Evolutionary conservation across 1,140 invertebrate species (phyloP).

Genomic region (Conopomorpha cramerella): DNA sequence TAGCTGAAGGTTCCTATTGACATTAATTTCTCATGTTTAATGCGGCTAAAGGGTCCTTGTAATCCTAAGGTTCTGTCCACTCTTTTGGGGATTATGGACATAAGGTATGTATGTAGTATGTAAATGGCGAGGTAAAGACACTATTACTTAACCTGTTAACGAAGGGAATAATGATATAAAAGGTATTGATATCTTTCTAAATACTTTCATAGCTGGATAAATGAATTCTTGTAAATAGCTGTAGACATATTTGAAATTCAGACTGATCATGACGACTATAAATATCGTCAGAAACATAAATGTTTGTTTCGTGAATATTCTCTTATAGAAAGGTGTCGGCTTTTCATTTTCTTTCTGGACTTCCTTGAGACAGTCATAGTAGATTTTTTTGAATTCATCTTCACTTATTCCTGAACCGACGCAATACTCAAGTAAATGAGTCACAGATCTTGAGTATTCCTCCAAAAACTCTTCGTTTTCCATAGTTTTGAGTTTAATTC

Average conservation of each 20-base stretch:
- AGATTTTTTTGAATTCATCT: conserved; percentile 56
- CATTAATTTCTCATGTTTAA: too few species aligned
- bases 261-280: conserved; percentile 10
- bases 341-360: conserved; percentile 15
- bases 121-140: background rate
- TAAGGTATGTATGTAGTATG: background rate
- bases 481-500: too few species aligned
- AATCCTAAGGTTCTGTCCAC: too few species aligned
- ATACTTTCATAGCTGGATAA: conserved; percentile 67
- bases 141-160: conserved; percentile 60
- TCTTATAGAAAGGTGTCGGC: conserved; percentile 1
- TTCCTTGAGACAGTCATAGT: conserved; percentile 53
- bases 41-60: too few species aligned
- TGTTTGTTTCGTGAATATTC: conserved; percentile 7
- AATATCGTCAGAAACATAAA: conserved; percentile 10
- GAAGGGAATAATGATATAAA: conserved; percentile 64
- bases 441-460: conserved; percentile 28
- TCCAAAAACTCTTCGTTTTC: conserved; percentile 16
- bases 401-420: conserved; percentile 43
- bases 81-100: too few species aligned
- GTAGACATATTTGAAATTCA: conserved; percentile 47
- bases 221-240: conserved; percentile 70
- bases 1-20: too few species aligned
- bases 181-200: conserved; percentile 67
- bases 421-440: conserved; percentile 22